phyloP scores from a whole-genome alignment of 1,140 invertebrate genomes.

The Hyles vespertilio region DNA sequence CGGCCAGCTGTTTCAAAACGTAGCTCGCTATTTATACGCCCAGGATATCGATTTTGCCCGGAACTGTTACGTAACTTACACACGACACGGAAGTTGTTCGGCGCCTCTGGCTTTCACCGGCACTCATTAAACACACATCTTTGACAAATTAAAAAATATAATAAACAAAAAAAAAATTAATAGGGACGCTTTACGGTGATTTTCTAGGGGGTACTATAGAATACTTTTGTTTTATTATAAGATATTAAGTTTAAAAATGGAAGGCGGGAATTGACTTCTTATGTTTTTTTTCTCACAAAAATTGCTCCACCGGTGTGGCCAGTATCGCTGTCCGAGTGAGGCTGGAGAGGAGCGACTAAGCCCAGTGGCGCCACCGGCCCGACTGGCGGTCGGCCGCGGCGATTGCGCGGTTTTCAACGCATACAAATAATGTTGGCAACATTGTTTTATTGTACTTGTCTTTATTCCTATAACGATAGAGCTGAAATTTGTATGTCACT shows the following conservation, averaged over 20 bases:
- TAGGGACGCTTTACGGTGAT: too few relatives aligned
- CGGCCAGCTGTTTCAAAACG: conserved; percentile 64
- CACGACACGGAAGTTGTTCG: conserved; percentile 45
- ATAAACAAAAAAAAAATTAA: too few relatives aligned
- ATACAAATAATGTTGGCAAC: conserved; percentile 27
- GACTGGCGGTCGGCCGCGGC: conserved; percentile 41
- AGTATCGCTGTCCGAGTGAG: conserved; percentile 8
- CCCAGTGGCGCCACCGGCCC: conserved; percentile 48
- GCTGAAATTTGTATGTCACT: conserved; percentile 23
- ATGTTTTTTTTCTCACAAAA: conserved; percentile 35
- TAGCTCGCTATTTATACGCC: conserved; percentile 64
- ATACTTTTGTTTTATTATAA: neutral
- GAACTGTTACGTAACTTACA: conserved; percentile 65
- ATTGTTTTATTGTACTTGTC: conserved; percentile 19
- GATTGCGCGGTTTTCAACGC: conserved; percentile 46
- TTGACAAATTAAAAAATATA: neutral
- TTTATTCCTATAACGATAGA: conserved; percentile 21
- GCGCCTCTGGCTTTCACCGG: conserved; percentile 36
- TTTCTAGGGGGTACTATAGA: too few relatives aligned
- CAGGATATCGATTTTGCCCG: conserved; percentile 68
- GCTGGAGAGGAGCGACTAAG: conserved; percentile 34
- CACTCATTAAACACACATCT: conserved; percentile 21
- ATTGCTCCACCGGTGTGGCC: conserved; percentile 40
- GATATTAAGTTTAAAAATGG: conserved; percentile 31
- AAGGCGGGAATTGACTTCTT: conserved; percentile 50